These are phyloP conservation scores for Ceratina calcarata DNA, from an alignment of 1,140 invertebrate genomes.

Conservation along the genomic window DNA sequence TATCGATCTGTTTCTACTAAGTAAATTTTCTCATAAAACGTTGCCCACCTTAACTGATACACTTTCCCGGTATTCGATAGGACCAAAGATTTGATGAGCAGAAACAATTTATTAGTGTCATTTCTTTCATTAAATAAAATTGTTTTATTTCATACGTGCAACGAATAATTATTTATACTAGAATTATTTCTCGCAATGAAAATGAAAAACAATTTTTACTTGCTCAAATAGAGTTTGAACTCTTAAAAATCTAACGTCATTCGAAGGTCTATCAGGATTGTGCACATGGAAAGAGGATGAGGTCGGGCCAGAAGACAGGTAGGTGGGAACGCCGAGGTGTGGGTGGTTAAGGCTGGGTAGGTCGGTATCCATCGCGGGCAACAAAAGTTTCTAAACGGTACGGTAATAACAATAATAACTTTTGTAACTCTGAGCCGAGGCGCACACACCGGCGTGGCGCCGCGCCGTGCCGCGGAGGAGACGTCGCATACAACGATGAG, in stretches of 20 bases:
- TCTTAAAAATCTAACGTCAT: constrained; percentile 33
- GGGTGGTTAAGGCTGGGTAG: constrained; percentile 47
- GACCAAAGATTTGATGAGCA: not conserved
- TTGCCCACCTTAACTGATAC: not conserved
- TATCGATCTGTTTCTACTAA: constrained; percentile 48
- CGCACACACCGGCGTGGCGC: constrained; percentile 50
- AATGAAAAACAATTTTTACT: not conserved
- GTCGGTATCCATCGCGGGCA: constrained; percentile 73
- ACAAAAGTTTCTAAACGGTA: constrained; percentile 80
- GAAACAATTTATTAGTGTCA: too few species aligned
- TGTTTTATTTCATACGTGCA: too few species aligned
- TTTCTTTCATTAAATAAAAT: too few species aligned
- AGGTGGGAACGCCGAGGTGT: constrained; percentile 20
- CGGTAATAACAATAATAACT: constrained; percentile 81
- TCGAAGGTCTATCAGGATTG: constrained; percentile 28
- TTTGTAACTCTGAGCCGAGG: constrained; percentile 75
- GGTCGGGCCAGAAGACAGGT: constrained; percentile 15
- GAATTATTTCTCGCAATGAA: not conserved
- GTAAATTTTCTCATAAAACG: constrained; percentile 41
- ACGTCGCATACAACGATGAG: not conserved
- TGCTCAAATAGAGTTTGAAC: not conserved
- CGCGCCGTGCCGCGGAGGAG: not conserved
- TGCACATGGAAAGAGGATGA: constrained; percentile 26
- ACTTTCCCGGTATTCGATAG: constrained; percentile 37
- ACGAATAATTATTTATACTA: too few species aligned